phyloP scores from a whole-genome alignment of 2,797 vertebrate species.

The Octomys mimax region DNA sequence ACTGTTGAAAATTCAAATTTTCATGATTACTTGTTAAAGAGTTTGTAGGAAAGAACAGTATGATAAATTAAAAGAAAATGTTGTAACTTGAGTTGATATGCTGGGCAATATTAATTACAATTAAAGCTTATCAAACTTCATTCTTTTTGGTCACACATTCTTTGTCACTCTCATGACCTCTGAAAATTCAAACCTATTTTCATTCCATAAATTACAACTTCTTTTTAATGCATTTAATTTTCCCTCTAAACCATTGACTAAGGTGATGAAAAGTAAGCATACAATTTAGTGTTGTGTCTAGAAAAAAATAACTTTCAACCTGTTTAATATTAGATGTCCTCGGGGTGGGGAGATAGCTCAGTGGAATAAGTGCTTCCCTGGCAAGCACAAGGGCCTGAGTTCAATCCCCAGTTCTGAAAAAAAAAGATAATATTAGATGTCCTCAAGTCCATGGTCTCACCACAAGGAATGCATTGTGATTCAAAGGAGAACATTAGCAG shows the following conservation, averaged over 20 bases:
- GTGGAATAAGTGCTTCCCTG: too few relatives aligned
- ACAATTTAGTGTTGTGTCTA: slow-evolving; percentile 12
- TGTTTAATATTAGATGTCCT: background rate
- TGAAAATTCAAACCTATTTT: slow-evolving; percentile 46
- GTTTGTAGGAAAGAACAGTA: slow-evolving; percentile 49
- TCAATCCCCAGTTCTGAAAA: too few relatives aligned
- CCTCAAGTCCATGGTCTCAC: background rate
- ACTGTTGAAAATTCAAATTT: slow-evolving; percentile 65
- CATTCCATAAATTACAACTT: slow-evolving; percentile 38
- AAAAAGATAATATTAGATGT: too few relatives aligned
- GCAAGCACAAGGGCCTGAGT: too few relatives aligned
- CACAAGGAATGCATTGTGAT: background rate
- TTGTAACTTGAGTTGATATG: slow-evolving; percentile 51
- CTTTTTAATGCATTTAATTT: slow-evolving; percentile 51
- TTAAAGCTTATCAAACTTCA: slow-evolving; percentile 52
- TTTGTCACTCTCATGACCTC: background rate
- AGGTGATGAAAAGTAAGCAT: slow-evolving; percentile 66
- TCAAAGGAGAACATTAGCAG: background rate
- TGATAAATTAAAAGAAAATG: slow-evolving; percentile 72
- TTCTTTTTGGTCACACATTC: slow-evolving; percentile 53
- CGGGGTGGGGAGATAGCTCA: too few relatives aligned
- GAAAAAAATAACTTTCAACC: background rate
- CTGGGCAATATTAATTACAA: slow-evolving; percentile 52
- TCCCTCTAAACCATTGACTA: slow-evolving; percentile 52
- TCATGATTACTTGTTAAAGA: slow-evolving; percentile 67